Evolutionary conservation across 2,797 vertebrate genomes (phyloP), one percentile per base, ranked within the genome.

Genomic region (Chloroceryle amazona): DNA sequence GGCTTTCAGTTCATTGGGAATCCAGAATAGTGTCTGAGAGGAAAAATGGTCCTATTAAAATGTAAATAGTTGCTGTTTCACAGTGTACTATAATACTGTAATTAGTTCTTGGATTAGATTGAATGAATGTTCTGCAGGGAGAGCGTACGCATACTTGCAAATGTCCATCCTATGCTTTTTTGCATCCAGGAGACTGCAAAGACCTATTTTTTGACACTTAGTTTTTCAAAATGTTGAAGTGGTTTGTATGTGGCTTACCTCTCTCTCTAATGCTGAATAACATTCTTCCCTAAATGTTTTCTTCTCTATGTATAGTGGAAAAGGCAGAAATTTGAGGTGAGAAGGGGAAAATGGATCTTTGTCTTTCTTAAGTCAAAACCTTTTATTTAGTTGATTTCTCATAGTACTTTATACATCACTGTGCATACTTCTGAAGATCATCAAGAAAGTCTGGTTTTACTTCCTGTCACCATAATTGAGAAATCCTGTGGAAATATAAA

Each of bases 11-110:
- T 74, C 37, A 8, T 41, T 83, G n/a, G 47, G 52, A 90, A 67
- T 83, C 55, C 16, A 33, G 42, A 66, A 37, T 35, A 86, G 55
- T 55, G 35, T 82, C 80, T 51, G 39, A 76, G 68, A 23, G 47
- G 63, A 49, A 89, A 78, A 47, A 62, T 67, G 42, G 90, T 83
- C 51, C 60, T 54, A 42, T 85, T 93, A 94, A 85, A 85, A 90
- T 76, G 46, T 80, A 65, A 57, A 84, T 67, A 82, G n/a, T 65
- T 57, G 28, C 74, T 86, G 49, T 82, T 80, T 76, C 22, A 33
- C 5, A 29, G 33, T 10, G 33, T 94, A 19, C 63, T 87, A 8
- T 47, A 37, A 46, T 15, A 22, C 39, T 81, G 47, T 78, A 63
- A 37, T 90, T 71, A 92, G 39, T 84, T 92, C 35, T 74, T 89